These are phyloP conservation scores for Paracanthobrama guichenoti DNA, from an alignment of 2,113 vertebrate species.

Conservation along the genomic window DNA sequence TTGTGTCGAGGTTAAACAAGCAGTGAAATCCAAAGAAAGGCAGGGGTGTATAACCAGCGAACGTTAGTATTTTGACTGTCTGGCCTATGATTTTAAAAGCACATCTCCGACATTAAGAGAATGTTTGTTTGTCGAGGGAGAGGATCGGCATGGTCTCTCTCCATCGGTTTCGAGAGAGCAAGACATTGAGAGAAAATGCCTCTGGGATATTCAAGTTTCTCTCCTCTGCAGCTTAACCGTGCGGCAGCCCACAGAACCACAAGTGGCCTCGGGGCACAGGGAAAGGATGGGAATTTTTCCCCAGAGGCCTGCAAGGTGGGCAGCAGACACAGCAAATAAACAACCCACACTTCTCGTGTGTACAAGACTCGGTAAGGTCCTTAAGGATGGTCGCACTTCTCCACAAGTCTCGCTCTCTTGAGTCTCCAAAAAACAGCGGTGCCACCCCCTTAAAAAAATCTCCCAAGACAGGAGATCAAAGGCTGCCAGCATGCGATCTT, in stretches of 20 bases:
- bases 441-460: conserved; percentile 45
- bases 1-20: conserved; percentile 71
- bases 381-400: conserved; percentile 62
- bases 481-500: conserved; percentile 66
- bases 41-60: conserved; percentile 68
- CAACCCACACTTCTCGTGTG: conserved; percentile 68
- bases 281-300: conserved; percentile 64
- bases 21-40: conserved; percentile 65
- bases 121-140: conserved; percentile 66
- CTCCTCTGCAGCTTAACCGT: conserved; percentile 45
- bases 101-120: conserved; percentile 66
- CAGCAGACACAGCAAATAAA: conserved; percentile 72
- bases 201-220: conserved; percentile 42
- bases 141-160: conserved; percentile 42
- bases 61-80: conserved; percentile 75
- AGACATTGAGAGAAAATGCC: conserved; percentile 27
- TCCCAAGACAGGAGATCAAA: conserved; percentile 66
- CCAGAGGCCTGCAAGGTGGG: conserved; percentile 65
- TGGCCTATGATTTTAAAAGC: conserved; percentile 75
- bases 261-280: conserved; percentile 59
- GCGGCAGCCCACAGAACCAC: conserved; percentile 60
- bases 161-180: conserved; percentile 21
- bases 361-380: conserved; percentile 62
- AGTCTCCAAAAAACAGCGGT: conserved; percentile 56
- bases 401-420: conserved; percentile 43